These are phyloP conservation scores for Acipenser transmontanus DNA, from an alignment of 2,797 vertebrate genomes.

Conservation along the genomic window DNA sequence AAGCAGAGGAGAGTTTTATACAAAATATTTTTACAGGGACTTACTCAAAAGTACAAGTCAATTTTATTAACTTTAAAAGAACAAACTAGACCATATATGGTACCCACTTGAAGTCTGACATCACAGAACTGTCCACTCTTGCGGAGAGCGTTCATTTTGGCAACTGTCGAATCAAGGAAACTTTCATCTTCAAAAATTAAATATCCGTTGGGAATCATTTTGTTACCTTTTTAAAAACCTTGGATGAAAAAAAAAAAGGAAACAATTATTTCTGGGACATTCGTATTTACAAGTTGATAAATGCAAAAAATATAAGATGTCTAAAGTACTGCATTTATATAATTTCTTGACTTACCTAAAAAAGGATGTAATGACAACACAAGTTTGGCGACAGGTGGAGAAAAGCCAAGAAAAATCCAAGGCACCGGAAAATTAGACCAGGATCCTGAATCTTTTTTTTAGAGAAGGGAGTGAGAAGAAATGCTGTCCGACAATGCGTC, in stretches of 20 bases:
- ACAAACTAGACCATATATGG: not conserved
- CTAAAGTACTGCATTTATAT: conserved; percentile 24
- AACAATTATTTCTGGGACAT: too few species aligned
- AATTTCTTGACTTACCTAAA: conserved; percentile 57
- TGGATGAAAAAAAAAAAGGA: not conserved
- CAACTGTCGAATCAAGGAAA: conserved; percentile 95
- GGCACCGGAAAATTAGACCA: conserved; percentile 47
- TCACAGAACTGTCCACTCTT: conserved; percentile 98
- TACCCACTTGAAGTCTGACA: conserved; percentile 90
- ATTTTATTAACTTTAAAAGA: not conserved
- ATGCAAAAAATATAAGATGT: not conserved
- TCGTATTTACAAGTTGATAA: too few species aligned
- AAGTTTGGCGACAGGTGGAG: conserved; percentile 33
- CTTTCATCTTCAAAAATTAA: conserved; percentile 96
- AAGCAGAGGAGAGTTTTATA: not conserved
- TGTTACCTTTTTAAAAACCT: conserved; percentile 43
- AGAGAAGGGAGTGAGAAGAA: conserved; percentile 38
- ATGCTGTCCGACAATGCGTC: conserved; percentile 37
- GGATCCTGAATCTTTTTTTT: conserved; percentile 47
- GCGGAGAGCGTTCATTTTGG: conserved; percentile 95
- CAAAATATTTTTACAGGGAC: not conserved
- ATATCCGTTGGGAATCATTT: conserved; percentile 97
- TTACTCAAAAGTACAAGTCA: not conserved
- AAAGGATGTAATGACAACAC: conserved; percentile 39
- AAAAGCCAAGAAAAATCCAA: conserved; percentile 39